Evolutionary conservation across 2,113 vertebrate genomes (phyloP).

Genomic region (Callocephalon fimbriatum): DNA sequence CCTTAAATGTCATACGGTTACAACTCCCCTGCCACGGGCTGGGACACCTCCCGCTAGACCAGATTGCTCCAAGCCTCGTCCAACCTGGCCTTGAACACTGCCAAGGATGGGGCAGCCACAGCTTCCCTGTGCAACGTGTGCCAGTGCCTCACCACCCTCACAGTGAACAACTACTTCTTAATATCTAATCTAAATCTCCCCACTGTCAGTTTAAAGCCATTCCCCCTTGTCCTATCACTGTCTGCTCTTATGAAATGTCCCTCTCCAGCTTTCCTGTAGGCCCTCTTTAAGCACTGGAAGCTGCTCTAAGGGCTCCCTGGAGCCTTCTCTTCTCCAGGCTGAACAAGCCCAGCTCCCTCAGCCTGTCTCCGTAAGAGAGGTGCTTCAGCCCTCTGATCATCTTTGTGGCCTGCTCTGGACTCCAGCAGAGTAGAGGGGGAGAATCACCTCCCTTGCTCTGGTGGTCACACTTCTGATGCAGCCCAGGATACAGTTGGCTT

Average conservation of each 20-base stretch:
- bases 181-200: neutral
- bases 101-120: neutral
- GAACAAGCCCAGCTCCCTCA: no score
- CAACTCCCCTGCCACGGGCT: neutral
- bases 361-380: no score
- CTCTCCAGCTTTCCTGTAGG: neutral
- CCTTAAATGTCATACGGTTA: neutral
- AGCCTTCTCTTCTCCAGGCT: no score
- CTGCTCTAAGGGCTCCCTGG: neutral
- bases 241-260: neutral
- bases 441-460: neutral
- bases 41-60: neutral
- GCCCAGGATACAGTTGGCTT: neutral
- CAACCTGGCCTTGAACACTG: neutral
- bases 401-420: neutral
- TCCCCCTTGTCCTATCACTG: neutral
- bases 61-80: neutral
- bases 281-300: neutral
- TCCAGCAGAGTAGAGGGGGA: neutral
- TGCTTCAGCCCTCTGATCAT: neutral
- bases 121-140: neutral
- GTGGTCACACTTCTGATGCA: neutral
- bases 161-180: neutral
- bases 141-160: neutral
- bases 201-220: neutral